Conservation (phyloP, 1,140 invertebrate species). For the Agrypnia vestita region DNA sequence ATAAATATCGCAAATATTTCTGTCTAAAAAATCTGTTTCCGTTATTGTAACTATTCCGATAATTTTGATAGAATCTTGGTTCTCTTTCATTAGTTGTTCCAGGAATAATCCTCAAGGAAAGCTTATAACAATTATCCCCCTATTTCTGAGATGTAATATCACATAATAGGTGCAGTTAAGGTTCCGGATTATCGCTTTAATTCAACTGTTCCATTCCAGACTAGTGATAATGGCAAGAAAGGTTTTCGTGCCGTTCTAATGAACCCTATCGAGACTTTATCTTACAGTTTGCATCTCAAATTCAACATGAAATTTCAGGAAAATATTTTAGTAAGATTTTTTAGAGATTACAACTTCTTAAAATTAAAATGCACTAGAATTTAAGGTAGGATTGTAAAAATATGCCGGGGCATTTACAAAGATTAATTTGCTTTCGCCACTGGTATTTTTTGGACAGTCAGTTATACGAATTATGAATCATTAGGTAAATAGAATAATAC, state of each 20-base stretch:
- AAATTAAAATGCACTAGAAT: no score
- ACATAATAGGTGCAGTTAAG: constrained; percentile 48
- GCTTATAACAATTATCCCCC: constrained; percentile 55
- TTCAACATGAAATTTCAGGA: no score
- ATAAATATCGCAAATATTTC: no score
- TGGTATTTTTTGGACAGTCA: no score
- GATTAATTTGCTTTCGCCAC: no score
- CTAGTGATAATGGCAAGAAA: constrained; percentile 26
- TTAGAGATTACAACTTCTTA: no score
- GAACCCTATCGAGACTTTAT: constrained; percentile 20
- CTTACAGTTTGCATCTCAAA: constrained; percentile 28
- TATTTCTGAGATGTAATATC: constrained; percentile 40
- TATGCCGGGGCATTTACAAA: no score
- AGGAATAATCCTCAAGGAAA: constrained; percentile 43
- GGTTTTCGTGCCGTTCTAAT: constrained; percentile 35
- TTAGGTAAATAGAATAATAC: no score
- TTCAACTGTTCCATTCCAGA: constrained; percentile 36
- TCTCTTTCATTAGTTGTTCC: constrained; percentile 52
- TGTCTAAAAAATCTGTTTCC: no score
- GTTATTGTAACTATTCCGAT: neutral
- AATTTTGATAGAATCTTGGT: constrained; percentile 29
- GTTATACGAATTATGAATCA: constrained; percentile 5
- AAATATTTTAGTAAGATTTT: no score
- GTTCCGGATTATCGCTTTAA: constrained; percentile 39
- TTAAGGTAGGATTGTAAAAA: no score